Conservation (phyloP, 2,888 invertebrate species). For the Ophioninae sp. region DNA sequence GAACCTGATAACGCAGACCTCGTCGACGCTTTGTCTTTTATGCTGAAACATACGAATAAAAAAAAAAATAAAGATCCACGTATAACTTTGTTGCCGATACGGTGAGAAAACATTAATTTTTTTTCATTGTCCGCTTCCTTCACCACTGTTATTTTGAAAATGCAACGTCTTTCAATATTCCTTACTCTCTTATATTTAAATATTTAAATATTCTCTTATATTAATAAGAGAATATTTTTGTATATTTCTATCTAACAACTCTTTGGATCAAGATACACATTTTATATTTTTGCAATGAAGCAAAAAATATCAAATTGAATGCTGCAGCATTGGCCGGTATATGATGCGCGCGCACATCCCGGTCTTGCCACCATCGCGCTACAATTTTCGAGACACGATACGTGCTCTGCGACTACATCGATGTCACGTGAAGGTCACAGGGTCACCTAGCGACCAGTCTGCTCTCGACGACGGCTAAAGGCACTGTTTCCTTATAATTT, state of each 20-base stretch:
- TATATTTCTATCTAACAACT: not conserved
- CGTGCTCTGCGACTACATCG: not conserved
- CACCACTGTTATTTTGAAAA: too few relatives aligned
- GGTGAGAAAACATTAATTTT: not conserved
- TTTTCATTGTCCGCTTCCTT: not conserved
- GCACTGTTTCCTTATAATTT: not conserved
- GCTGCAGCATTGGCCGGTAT: not conserved
- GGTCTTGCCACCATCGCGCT: conserved; percentile 13
- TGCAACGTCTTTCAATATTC: too few relatives aligned
- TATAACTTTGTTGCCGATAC: not conserved
- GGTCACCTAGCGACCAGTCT: conserved; percentile 60
- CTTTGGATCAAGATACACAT: not conserved
- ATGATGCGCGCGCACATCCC: conserved; percentile 44
- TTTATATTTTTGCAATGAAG: not conserved
- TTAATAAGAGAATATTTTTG: not conserved
- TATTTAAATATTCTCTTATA: too few relatives aligned
- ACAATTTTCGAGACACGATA: not conserved
- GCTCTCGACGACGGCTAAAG: conserved; percentile 29
- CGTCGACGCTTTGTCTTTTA: conserved; percentile 39
- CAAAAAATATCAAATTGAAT: not conserved
- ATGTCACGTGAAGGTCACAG: conserved; percentile 59
- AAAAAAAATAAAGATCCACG: not conserved
- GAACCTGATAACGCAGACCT: conserved; percentile 37
- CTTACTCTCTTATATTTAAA: too few relatives aligned
- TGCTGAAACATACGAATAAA: conserved; percentile 55